Conservation (phyloP, 2,888 invertebrate genomes). For the Sesia apiformis region DNA sequence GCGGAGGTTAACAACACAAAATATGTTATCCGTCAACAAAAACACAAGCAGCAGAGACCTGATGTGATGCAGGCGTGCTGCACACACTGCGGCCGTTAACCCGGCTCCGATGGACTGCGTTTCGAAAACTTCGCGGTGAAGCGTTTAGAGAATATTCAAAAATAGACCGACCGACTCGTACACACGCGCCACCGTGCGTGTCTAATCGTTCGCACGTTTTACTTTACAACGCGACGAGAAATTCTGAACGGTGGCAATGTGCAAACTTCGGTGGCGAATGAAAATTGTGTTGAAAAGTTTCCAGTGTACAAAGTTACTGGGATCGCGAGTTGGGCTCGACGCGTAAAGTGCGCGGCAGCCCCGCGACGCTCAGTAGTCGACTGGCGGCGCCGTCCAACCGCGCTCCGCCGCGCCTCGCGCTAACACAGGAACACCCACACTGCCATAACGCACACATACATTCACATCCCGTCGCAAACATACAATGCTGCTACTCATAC, state of each 20-base stretch:
- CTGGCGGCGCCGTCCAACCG: constrained; percentile 49
- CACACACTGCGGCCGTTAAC: constrained; percentile 69
- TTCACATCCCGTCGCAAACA: constrained; percentile 20
- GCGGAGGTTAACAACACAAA: constrained; percentile 62
- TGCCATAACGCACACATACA: constrained; percentile 20
- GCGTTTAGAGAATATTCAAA: constrained; percentile 72
- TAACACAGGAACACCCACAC: constrained; percentile 54
- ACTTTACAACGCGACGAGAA: constrained; percentile 32
- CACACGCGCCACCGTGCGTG: constrained; percentile 45
- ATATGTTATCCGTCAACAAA: constrained; percentile 63
- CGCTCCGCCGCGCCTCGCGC: constrained; percentile 35
- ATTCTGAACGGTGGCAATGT: constrained; percentile 33
- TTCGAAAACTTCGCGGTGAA: constrained; percentile 69
- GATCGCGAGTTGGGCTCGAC: constrained; percentile 57
- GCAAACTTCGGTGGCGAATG: constrained; percentile 35
- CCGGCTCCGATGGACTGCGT: constrained; percentile 63
- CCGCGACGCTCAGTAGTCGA: constrained; percentile 58
- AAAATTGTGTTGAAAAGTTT: constrained; percentile 66
- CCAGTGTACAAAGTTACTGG: constrained; percentile 67
- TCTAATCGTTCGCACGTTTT: constrained; percentile 32
- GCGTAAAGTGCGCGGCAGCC: constrained; percentile 53
- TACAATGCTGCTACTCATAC: constrained; percentile 14
- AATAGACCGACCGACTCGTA: constrained; percentile 61
- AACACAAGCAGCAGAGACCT: constrained; percentile 43
- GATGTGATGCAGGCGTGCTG: constrained; percentile 59